Percentiles rank a stretch among this genome's conserved stretches.
Conservation (phyloP, 2,797 vertebrate genomes). For the Phylloscopus collybita region DNA sequence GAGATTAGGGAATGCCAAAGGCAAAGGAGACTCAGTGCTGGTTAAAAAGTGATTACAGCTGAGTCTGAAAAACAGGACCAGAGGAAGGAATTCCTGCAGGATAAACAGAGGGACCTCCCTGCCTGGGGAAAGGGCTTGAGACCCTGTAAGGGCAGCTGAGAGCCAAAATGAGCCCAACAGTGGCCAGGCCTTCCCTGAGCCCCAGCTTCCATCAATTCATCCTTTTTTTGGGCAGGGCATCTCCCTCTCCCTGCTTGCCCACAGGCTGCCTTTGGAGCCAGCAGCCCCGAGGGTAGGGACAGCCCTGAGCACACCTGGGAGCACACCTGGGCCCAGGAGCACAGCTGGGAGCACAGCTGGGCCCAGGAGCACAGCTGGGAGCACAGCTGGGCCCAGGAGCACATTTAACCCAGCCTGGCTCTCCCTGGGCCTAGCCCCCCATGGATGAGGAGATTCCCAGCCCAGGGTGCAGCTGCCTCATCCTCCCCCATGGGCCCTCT, state of each 20-base stretch:
- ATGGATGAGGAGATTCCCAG: accelerated
- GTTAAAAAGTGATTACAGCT: background rate
- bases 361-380: too few relatives aligned
- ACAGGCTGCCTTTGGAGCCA: background rate
- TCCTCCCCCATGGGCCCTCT: accelerated
- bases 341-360: too few relatives aligned
- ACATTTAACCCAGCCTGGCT: background rate
- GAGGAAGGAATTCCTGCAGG: background rate
- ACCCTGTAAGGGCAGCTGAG: background rate
- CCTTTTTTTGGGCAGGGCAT: background rate
- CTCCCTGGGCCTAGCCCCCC: background rate
- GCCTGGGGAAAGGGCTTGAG: background rate
- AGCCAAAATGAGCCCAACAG: background rate
- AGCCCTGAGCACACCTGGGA: background rate
- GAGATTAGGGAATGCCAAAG: background rate
- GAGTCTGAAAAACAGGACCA: background rate
- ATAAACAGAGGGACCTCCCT: background rate
- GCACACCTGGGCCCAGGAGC: too few relatives aligned
- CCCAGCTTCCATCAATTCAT: background rate
- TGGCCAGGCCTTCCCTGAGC: background rate
- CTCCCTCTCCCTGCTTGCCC: background rate
- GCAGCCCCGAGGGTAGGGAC: background rate
- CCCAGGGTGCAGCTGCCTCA: background rate
- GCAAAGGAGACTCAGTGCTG: background rate
- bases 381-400: too few relatives aligned